A percentile compares a stretch with the other conserved stretches of the same genome.
phyloP scores from a whole-genome alignment of 2,113 vertebrate genomes.

The Scytalopus superciliaris region DNA sequence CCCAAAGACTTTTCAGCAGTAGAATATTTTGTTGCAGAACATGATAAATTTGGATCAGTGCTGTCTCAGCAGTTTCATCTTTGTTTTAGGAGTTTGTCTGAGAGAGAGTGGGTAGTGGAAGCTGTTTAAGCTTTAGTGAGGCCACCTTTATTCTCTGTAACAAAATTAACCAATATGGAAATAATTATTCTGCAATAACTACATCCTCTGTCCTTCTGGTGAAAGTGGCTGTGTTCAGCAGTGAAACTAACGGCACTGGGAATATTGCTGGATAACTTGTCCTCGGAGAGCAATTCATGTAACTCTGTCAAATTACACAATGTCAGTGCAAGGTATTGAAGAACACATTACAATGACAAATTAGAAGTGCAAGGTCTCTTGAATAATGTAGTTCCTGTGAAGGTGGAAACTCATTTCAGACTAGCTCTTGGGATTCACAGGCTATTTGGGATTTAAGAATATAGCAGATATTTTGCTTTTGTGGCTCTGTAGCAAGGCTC shows the following conservation, averaged over 20 bases:
- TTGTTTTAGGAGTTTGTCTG: not conserved
- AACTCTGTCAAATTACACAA: slow-evolving; percentile 54
- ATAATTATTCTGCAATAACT: slow-evolving; percentile 54
- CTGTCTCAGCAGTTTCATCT: not conserved
- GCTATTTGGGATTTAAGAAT: slow-evolving; percentile 33
- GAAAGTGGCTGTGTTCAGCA: not conserved
- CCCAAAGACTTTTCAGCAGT: not conserved
- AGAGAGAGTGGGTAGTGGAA: not conserved
- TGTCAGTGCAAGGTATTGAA: slow-evolving; percentile 56
- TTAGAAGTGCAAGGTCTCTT: slow-evolving; percentile 42
- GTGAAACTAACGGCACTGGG: not conserved
- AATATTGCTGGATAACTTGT: slow-evolving; percentile 33
- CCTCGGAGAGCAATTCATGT: slow-evolving; percentile 40
- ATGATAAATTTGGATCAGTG: not conserved
- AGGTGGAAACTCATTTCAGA: slow-evolving; percentile 28
- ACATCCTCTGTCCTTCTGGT: slow-evolving; percentile 18
- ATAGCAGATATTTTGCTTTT: slow-evolving; percentile 3
- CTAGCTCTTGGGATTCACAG: slow-evolving; percentile 4
- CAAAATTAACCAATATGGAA: slow-evolving; percentile 60
- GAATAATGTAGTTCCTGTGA: slow-evolving; percentile 41
- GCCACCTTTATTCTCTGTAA: not conserved
- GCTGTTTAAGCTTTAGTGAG: not conserved
- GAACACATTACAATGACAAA: slow-evolving; percentile 56
- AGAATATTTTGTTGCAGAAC: not conserved
- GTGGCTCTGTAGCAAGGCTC: not conserved